Conservation (phyloP, 2,797 vertebrate species). For the Pseudochromis fuscus region DNA sequence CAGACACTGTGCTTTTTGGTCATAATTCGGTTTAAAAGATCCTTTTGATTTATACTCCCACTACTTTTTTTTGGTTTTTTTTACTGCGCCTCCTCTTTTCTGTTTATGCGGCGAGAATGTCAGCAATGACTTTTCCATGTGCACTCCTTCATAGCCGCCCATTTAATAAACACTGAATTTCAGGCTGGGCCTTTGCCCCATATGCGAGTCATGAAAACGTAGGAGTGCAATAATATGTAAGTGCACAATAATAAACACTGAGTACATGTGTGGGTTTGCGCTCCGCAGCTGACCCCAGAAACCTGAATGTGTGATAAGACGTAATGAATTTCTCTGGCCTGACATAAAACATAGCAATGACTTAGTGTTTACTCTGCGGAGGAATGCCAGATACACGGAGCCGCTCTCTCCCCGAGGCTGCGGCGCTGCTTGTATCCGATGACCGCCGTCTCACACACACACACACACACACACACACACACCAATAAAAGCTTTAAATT, state of each 20-base stretch:
- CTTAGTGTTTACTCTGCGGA: conserved; percentile 60
- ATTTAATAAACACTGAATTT: conserved; percentile 59
- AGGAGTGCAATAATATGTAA: conserved; percentile 65
- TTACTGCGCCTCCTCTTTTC: conserved; percentile 1
- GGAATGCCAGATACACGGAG: conserved; percentile 61
- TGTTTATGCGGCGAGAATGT: conserved; percentile 33
- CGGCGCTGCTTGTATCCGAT: conserved; percentile 36
- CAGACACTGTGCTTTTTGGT: neutral
- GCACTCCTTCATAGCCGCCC: conserved; percentile 24
- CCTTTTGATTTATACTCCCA: neutral
- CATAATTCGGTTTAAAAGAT: neutral
- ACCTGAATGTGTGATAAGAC: conserved; percentile 77
- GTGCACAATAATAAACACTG: conserved; percentile 70
- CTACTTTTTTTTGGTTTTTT: neutral
- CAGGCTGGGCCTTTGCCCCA: conserved; percentile 50
- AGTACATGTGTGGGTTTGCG: conserved; percentile 55
- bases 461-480: conserved; percentile 41
- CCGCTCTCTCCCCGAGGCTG: conserved; percentile 13
- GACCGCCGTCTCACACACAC: conserved; percentile 51
- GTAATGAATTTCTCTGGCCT: conserved; percentile 74
- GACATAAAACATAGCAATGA: conserved; percentile 69
- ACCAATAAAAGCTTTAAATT: conserved; percentile 46
- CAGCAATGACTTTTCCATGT: conserved; percentile 54
- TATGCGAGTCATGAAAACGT: conserved; percentile 56
- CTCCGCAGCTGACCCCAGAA: conserved; percentile 62